Evolutionary conservation across 2,113 vertebrate genomes (phyloP).

Genomic region (Motacilla tschutschensis): DNA sequence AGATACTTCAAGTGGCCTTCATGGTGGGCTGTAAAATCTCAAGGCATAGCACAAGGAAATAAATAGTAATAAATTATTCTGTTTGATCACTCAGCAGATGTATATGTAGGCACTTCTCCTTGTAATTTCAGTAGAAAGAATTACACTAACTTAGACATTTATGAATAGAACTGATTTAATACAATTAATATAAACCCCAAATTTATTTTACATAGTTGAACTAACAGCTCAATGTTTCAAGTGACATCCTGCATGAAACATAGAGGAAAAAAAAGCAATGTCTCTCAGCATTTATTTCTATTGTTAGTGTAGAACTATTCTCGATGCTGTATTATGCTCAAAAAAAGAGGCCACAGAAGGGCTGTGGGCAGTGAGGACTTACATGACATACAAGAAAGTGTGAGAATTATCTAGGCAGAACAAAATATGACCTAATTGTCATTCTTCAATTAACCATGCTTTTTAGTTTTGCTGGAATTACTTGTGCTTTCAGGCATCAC

Average conservation of each 20-base stretch:
- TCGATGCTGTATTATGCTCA: neutral
- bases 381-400: neutral
- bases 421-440: neutral
- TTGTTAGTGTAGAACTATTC: neutral
- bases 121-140: neutral
- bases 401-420: neutral
- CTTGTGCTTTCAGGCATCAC: neutral
- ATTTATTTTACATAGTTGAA: neutral
- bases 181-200: neutral
- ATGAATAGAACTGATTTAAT: neutral
- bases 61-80: neutral
- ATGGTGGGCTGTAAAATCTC: neutral
- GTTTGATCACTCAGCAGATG: neutral
- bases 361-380: neutral
- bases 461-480: neutral
- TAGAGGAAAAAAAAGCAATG: neutral
- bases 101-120: neutral
- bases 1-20: neutral
- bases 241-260: neutral
- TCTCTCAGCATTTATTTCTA: neutral
- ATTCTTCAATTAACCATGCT: neutral
- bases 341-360: neutral
- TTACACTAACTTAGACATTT: neutral
- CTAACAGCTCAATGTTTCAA: neutral
- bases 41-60: neutral